Percentiles rank a stretch among this genome's conserved stretches.
Evolutionary conservation across 1,140 invertebrate genomes (phyloP).

Genomic region (Ceratoteleas bidentatus): DNA sequence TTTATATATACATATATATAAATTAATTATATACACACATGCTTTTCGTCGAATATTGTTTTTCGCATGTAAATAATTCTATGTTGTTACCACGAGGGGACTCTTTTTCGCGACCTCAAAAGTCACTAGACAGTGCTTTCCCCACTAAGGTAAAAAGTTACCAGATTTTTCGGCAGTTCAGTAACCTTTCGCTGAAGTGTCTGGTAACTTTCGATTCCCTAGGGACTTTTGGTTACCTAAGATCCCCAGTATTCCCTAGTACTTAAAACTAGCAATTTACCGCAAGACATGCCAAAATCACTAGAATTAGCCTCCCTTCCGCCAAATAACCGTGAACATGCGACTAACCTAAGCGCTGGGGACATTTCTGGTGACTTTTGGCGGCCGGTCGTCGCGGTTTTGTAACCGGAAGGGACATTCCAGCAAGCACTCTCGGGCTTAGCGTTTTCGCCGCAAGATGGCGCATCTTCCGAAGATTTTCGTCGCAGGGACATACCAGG

Average conservation of each 20-base stretch:
- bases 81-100: constrained; percentile 49
- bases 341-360: neutral
- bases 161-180: no score
- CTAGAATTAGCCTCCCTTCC: neutral
- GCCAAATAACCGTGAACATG: no score
- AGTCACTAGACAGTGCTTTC: no score
- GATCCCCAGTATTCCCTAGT: no score
- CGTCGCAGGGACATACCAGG: constrained; percentile 57
- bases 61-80: constrained; percentile 53
- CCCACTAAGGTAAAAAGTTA: no score
- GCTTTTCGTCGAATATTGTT: constrained; percentile 52
- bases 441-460: constrained; percentile 43
- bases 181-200: no score
- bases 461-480: constrained; percentile 59
- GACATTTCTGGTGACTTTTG: constrained; percentile 10
- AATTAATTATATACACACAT: constrained; percentile 37
- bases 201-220: no score
- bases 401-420: constrained; percentile 51
- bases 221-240: constrained; percentile 10
- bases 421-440: constrained; percentile 48
- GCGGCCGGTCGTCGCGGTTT: constrained; percentile 24
- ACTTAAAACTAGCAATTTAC: neutral
- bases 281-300: neutral
- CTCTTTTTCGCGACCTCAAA: constrained; percentile 25
- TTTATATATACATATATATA: constrained; percentile 49